Percentiles rank a stretch among this genome's conserved stretches.
phyloP scores from a whole-genome alignment of 2,888 invertebrate species.

The Lycophotia porphyrea region DNA sequence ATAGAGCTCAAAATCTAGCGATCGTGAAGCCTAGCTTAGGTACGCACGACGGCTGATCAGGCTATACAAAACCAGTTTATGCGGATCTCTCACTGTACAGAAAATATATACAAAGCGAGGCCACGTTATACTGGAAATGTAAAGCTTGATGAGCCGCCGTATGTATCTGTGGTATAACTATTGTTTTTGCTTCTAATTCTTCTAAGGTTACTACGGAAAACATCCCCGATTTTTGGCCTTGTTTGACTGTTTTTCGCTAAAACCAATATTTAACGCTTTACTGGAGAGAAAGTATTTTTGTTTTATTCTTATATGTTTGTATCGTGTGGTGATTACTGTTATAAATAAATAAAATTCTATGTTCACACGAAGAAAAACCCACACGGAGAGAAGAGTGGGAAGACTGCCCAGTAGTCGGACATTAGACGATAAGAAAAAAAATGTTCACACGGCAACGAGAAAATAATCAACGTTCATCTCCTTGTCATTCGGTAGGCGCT shows the following conservation, averaged over 20 bases:
- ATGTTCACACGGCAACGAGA: not conserved
- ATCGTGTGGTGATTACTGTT: not conserved
- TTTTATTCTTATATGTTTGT: not conserved
- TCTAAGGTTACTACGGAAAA: not conserved
- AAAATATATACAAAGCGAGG: too few relatives aligned
- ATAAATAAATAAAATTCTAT: not conserved
- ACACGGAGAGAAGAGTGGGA: too few relatives aligned
- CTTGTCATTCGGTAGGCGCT: not conserved
- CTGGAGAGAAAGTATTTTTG: not conserved
- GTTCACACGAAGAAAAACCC: too few relatives aligned
- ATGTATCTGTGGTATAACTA: not conserved
- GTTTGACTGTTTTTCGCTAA: not conserved
- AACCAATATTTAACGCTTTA: not conserved
- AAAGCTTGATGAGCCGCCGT: too few relatives aligned
- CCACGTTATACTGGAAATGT: too few relatives aligned
- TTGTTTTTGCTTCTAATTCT: not conserved
- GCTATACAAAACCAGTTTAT: too few relatives aligned
- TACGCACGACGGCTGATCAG: too few relatives aligned
- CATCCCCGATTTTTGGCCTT: not conserved
- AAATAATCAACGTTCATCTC: not conserved
- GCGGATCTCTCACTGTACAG: too few relatives aligned
- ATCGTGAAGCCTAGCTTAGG: constrained; percentile 5
- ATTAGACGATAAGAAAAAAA: too few relatives aligned
- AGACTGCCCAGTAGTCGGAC: too few relatives aligned
- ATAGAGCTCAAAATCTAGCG: constrained; percentile 1